A percentile compares a stretch with the other conserved stretches of the same genome.
phyloP scores from a whole-genome alignment of 2,113 vertebrate genomes.

The Ascaphus truei region DNA sequence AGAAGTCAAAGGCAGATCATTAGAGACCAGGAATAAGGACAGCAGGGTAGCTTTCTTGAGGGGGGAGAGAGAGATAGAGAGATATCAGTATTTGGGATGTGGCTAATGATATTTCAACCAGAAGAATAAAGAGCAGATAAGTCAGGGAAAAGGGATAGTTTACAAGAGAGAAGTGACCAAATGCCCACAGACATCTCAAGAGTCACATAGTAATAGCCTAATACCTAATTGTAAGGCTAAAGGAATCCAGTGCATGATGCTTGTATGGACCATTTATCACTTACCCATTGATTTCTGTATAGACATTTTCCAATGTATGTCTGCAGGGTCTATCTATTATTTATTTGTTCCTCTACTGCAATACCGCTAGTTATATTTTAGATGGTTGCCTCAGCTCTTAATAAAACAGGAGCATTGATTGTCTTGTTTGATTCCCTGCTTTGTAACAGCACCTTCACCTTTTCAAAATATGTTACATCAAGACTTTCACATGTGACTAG shows the following conservation, averaged over 20 bases:
- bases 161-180: no score
- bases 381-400: not conserved
- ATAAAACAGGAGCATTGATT: constrained; percentile 33
- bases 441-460: not conserved
- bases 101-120: not conserved
- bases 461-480: constrained; percentile 1
- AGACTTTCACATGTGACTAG: not conserved
- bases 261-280: not conserved
- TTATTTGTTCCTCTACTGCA: constrained; percentile 13
- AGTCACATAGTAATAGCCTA: not conserved
- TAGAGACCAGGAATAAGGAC: not conserved
- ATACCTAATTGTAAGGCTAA: not conserved
- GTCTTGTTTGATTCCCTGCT: not conserved
- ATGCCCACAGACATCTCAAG: no score
- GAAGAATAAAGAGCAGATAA: not conserved
- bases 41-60: not conserved
- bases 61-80: not conserved
- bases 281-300: constrained; percentile 8
- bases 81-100: not conserved
- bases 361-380: constrained; percentile 6
- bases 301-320: constrained; percentile 3
- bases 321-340: constrained; percentile 22
- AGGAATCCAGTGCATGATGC: not conserved
- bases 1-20: not conserved
- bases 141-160: no score